Conservation (phyloP, 2,888 invertebrate genomes). For the Eudemis profundana region DNA sequence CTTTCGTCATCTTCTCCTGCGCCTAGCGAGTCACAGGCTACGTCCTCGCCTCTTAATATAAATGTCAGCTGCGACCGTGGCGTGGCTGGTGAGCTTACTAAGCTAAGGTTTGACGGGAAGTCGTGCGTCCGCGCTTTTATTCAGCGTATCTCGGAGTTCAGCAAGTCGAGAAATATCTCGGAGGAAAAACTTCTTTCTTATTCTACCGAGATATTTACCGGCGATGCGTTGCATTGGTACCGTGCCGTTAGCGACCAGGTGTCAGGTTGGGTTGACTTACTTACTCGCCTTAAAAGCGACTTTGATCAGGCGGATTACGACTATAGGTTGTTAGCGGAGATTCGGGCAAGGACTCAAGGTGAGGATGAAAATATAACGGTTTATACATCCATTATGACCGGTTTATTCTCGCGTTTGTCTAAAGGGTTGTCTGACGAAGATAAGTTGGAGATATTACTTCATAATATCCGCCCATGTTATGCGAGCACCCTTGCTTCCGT, state of each 20-base stretch:
- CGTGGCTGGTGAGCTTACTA: slow-evolving; percentile 3
- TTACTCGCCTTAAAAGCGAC: slow-evolving; percentile 8
- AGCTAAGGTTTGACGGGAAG: slow-evolving; percentile 2
- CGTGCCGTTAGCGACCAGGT: slow-evolving; percentile 1
- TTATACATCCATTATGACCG: slow-evolving; percentile 44
- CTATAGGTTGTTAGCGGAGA: slow-evolving; percentile 42
- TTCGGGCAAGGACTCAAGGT: slow-evolving; percentile 45
- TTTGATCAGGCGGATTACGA: slow-evolving; percentile 14
- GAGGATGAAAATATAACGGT: slow-evolving; percentile 45
- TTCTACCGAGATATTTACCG: slow-evolving; percentile 11
- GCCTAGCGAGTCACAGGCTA: neutral
- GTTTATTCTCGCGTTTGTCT: slow-evolving; percentile 41
- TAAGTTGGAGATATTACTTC: too few species aligned
- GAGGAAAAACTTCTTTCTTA: neutral
- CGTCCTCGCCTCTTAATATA: slow-evolving; percentile 1
- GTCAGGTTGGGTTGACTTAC: slow-evolving; percentile 7
- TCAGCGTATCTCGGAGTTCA: slow-evolving; percentile 21
- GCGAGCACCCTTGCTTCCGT: too few species aligned
- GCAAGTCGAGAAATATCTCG: neutral
- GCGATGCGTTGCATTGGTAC: slow-evolving; percentile 23
- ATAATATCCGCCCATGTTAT: too few species aligned
- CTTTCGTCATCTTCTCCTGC: neutral
- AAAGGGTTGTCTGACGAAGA: too few species aligned
- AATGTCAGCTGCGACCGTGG: slow-evolving; percentile 10
- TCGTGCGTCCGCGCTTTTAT: slow-evolving; percentile 18